Percentiles rank a stretch among this genome's conserved stretches.
These are phyloP conservation scores for Cyanistes caeruleus DNA, from an alignment of 2,113 vertebrate species.

Conservation along the genomic window DNA sequence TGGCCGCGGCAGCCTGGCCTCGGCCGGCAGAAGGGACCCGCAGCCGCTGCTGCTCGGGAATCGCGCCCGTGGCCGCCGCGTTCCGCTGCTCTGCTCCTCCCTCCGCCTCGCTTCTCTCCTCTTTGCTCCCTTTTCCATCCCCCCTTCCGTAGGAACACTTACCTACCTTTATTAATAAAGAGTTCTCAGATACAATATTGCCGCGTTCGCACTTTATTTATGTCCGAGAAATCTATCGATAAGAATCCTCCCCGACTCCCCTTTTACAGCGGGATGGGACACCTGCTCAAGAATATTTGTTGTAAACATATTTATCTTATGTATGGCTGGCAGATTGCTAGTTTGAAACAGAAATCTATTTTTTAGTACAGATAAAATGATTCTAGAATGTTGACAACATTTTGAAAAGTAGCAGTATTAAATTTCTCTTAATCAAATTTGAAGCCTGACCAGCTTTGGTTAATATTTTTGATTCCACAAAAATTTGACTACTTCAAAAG, in stretches of 20 bases:
- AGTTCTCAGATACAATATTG: not conserved
- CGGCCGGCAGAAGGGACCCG: too few relatives aligned
- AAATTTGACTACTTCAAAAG: not conserved
- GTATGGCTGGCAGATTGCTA: not conserved
- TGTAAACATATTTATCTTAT: not conserved
- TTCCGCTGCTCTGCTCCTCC: accelerated
- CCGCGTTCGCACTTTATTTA: accelerated
- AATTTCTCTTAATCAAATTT: not conserved
- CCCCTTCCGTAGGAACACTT: too few relatives aligned
- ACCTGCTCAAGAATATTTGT: not conserved
- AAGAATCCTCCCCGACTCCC: not conserved
- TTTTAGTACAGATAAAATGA: not conserved
- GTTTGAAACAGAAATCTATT: not conserved
- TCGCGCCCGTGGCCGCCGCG: not conserved
- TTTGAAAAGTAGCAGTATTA: not conserved
- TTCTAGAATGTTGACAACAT: not conserved
- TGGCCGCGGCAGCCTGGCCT: too few relatives aligned
- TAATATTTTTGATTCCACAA: not conserved
- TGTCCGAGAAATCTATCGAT: accelerated
- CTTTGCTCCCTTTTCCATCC: not conserved
- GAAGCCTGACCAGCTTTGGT: not conserved
- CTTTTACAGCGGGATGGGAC: not conserved
- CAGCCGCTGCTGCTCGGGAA: too few relatives aligned
- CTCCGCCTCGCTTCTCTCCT: not conserved
- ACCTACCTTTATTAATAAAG: not conserved